phyloP scores from a whole-genome alignment of 1,140 invertebrate genomes.

The Drosophila lacertosa region DNA sequence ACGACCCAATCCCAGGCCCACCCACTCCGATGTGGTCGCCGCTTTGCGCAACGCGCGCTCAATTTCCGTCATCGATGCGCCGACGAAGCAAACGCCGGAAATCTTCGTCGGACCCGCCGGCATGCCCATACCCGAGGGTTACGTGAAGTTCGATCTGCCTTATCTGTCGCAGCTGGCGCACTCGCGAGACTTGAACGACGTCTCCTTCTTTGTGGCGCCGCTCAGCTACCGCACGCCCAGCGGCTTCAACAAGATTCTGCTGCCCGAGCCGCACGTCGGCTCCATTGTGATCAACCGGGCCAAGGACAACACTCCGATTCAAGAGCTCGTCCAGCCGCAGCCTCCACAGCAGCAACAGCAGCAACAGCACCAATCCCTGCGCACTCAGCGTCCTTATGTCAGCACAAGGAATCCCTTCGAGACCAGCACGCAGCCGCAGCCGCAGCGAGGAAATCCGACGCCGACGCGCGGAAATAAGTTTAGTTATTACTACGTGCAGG shows the following conservation, averaged over 20 bases:
- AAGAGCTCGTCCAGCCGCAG: slow-evolving; percentile 38
- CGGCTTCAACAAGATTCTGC: slow-evolving; percentile 92
- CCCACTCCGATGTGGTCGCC: slow-evolving; percentile 88
- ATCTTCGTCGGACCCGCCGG: slow-evolving; percentile 92
- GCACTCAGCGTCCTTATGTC: slow-evolving; percentile 52
- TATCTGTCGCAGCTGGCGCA: slow-evolving; percentile 90
- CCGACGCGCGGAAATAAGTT: slow-evolving; percentile 75
- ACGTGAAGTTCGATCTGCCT: slow-evolving; percentile 91
- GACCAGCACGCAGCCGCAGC: slow-evolving; percentile 51
- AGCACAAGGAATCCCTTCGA: slow-evolving; percentile 71
- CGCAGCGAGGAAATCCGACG: slow-evolving; percentile 11
- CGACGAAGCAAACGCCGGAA: slow-evolving; percentile 88
- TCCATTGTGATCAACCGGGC: slow-evolving; percentile 89
- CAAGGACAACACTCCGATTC: slow-evolving; percentile 46
- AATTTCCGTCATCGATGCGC: slow-evolving; percentile 90
- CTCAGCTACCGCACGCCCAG: slow-evolving; percentile 91
- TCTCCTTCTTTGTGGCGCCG: slow-evolving; percentile 93
- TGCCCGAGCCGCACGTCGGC: slow-evolving; percentile 93
- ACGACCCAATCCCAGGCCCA: slow-evolving; percentile 84
- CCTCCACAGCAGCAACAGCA: slow-evolving; percentile 38
- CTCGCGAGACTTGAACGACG: slow-evolving; percentile 88
- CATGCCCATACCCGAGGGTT: slow-evolving; percentile 88
- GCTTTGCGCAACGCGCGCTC: slow-evolving; percentile 88
- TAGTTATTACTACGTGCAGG: slow-evolving; percentile 74
- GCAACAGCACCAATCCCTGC: slow-evolving; percentile 32